These are phyloP conservation scores for Mylabris phalerata DNA, from an alignment of 1,140 invertebrate species.

Conservation along the genomic window DNA sequence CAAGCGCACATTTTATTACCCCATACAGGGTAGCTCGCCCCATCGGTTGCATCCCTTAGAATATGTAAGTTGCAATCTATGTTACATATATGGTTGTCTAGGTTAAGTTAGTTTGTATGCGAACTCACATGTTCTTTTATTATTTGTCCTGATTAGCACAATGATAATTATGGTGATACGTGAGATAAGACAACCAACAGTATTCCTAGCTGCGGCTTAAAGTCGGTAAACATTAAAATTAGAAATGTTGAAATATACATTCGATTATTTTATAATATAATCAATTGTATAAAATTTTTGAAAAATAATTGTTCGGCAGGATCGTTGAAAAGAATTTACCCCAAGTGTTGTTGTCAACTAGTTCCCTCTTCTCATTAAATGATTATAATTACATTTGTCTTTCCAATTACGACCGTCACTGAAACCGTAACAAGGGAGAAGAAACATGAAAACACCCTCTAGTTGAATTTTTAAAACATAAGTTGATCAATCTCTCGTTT, in stretches of 20 bases:
- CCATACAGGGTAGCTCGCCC: background rate
- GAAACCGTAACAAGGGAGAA: conserved; percentile 20
- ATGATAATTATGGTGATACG: conserved; percentile 26
- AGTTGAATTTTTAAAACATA: conserved; percentile 23
- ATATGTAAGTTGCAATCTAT: conserved; percentile 9
- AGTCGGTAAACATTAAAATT: conserved; percentile 7
- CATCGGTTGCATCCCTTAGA: conserved; percentile 14
- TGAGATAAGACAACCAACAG: conserved; percentile 19
- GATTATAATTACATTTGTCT: conserved; percentile 33
- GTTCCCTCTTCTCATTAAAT: conserved; percentile 27
- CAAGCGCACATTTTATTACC: conserved; percentile 30
- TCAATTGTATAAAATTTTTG: too few relatives aligned
- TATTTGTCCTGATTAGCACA: conserved; percentile 26
- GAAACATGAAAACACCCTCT: conserved; percentile 16
- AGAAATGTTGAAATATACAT: too few relatives aligned
- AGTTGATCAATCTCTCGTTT: conserved; percentile 27
- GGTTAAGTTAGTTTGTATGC: conserved; percentile 23
- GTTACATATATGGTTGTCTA: conserved; percentile 9
- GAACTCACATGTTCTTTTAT: conserved; percentile 26
- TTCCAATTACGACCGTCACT: conserved; percentile 30
- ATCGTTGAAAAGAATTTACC: too few relatives aligned
- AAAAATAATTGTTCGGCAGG: too few relatives aligned
- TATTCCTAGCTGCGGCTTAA: background rate
- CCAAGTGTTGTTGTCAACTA: background rate
- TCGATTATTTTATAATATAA: too few relatives aligned